Evolutionary conservation across 2,797 vertebrate genomes (phyloP), one percentile per base, ranked within the genome.

Genomic region (Leucoraja ocellata): DNA sequence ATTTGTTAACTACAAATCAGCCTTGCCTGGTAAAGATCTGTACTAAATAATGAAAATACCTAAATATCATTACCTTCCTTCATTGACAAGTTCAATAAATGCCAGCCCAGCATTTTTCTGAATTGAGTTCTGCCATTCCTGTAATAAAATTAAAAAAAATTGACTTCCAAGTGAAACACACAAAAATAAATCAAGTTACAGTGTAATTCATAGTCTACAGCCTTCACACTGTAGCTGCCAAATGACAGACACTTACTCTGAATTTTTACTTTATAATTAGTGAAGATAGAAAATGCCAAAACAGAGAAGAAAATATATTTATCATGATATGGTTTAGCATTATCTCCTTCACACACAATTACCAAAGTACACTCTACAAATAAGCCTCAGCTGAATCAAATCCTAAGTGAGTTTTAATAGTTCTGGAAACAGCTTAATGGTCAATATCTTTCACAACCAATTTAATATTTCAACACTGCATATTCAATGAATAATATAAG

Each of bases 101-200:
- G 98, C 98, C 91, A 99, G 96, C 21, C 98, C 98, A 1, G 98
- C 98, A 68, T 99, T 98, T 96, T 99, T 99, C 96, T 99, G 98
- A 95, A 99, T 99, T 77, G 98, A 99, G 95, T 99, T 99, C 95
- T 99, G 98, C 98, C 98, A 99, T 94, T 98, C 98, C 98, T 98
- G 95, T 10, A 93, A 81, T 46, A 46, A 63, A 93, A 93, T 65
- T 58, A 61, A 93, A 65, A 93, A n/a, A 0, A 77, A 36, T 93
- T 79, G 10, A 1, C 74, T 91, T 23, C 3, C 54, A 36, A 39
- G 54, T 80, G 36, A 93, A 93, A 36, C 11, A 21, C 25, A 63
- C 8, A 58, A 58, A 81, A 63, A 58, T 65, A 93, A 78, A 78
- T 63, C 63, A 80, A 77, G 76, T 76, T 79, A 10, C 61, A 39